Evolutionary conservation across 2,797 vertebrate genomes (phyloP), one percentile per base, ranked within the genome.

Genomic region (Falco berigora): DNA sequence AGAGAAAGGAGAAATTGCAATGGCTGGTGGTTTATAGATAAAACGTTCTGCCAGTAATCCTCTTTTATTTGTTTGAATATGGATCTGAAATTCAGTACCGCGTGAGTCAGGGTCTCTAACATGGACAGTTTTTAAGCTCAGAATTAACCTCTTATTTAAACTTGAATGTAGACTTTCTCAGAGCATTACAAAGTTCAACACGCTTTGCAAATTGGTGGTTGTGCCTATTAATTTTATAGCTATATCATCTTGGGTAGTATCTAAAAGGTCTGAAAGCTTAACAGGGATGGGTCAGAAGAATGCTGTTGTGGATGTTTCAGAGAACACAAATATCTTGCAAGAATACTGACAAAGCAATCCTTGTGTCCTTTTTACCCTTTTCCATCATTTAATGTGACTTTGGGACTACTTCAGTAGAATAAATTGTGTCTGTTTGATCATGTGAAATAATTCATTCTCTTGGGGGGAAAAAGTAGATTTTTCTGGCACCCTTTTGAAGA

Each of bases 21-120:
- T 52, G n/a, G 6, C 28, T 82, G 40, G 25, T 64, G 32, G 38
- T 80, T 61, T 19, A 38, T 3, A 42, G 22, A 30, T 63, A 66
- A 63, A 56, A 3, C 8, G 32, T 73, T 69, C 71, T 81, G 50
- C 44, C 50, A 88, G 8, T 53, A 92, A 63, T 56, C 24, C 14
- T 28, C 9, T 52, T 77, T 72, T 22, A 36, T 59, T 80, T 49
- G 5, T 72, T 88, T 68, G 40, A 86, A 61, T 52, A 21, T 23
- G n/a, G n/a, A 52, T 42, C 40, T 44, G 50, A 73, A 28, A 32
- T 71, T 76, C 38, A 71, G 36, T 66, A 62, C 24, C 15, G 6
- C 2, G 0, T 34, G 50, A 69, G 18, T 38, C 0, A 0, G 30
- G 34, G 16, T 78, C 23, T 86, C 40, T 63, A 44, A 46, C 12